Percentiles rank a stretch among this genome's conserved stretches.
Conservation (phyloP, 2,113 vertebrate species). For the Dendrocopos noguchii region DNA sequence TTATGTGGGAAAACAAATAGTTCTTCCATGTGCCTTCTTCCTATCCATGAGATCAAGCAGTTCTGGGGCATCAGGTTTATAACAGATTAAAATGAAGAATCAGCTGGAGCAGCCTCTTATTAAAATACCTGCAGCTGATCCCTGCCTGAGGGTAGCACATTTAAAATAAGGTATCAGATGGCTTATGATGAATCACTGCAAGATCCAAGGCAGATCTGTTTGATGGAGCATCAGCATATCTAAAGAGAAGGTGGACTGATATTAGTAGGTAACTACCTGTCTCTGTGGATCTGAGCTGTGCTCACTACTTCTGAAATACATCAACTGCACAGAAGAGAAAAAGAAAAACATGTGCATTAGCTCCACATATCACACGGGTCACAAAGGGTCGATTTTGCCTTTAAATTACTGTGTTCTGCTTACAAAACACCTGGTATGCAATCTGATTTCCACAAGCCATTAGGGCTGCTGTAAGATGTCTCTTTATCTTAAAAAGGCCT, state of each 20-base stretch:
- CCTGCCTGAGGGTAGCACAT: neutral
- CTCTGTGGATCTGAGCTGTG: neutral
- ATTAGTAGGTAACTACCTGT: neutral
- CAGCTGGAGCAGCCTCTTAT: neutral
- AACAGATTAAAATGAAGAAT: neutral
- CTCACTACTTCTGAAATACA: neutral
- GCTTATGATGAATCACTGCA: neutral
- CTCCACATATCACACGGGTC: neutral
- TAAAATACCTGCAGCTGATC: conserved; percentile 4
- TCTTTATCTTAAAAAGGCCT: conserved; percentile 8
- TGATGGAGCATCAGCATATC: neutral
- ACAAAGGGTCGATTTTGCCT: conserved; percentile 13
- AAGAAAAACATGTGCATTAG: neutral
- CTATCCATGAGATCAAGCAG: neutral
- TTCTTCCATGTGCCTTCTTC: neutral
- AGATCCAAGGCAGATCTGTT: neutral
- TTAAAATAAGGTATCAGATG: conserved; percentile 7
- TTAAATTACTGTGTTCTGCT: conserved; percentile 24
- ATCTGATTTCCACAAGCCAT: conserved; percentile 12
- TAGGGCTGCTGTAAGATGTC: neutral
- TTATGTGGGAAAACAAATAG: neutral
- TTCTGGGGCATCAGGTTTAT: neutral
- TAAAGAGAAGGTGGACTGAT: neutral
- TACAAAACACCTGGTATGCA: conserved; percentile 14
- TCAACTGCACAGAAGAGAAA: neutral